Evolutionary conservation across 37 sponge, comb jelly and placozoan species (phyloP).

Genomic region (Tethya wilhelma): DNA sequence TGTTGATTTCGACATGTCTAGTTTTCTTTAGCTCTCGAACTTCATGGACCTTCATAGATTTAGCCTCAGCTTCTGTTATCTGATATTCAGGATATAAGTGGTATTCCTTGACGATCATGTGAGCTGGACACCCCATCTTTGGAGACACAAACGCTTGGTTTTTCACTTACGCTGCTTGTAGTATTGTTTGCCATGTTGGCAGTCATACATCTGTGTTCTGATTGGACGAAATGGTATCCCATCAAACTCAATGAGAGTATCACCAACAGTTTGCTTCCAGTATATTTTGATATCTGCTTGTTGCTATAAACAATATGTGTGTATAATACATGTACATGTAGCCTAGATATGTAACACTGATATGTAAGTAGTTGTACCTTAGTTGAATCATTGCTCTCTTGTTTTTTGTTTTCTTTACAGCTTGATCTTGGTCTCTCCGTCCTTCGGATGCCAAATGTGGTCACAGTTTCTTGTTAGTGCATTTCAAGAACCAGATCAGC

Average conservation of each 20-base stretch:
- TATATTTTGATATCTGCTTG: background rate
- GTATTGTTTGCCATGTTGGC: too few relatives aligned
- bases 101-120: background rate
- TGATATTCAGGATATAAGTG: background rate
- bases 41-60: background rate
- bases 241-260: slow-evolving; percentile 6
- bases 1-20: background rate
- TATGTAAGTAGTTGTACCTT: too few relatives aligned
- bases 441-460: too few relatives aligned
- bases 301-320: too few relatives aligned
- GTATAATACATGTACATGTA: too few relatives aligned
- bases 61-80: background rate
- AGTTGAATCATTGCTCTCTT: too few relatives aligned
- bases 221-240: background rate
- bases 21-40: background rate
- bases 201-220: background rate
- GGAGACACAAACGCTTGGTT: background rate
- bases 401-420: too few relatives aligned
- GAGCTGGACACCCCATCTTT: background rate
- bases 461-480: too few relatives aligned
- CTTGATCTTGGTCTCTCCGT: too few relatives aligned
- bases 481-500: too few relatives aligned
- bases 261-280: slow-evolving; percentile 36
- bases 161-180: too few relatives aligned
- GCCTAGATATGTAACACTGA: too few relatives aligned